Evolutionary conservation across 1,140 invertebrate genomes (phyloP), one percentile per base, ranked within the genome.

Genomic region (Panagrolaimus sp.): DNA sequence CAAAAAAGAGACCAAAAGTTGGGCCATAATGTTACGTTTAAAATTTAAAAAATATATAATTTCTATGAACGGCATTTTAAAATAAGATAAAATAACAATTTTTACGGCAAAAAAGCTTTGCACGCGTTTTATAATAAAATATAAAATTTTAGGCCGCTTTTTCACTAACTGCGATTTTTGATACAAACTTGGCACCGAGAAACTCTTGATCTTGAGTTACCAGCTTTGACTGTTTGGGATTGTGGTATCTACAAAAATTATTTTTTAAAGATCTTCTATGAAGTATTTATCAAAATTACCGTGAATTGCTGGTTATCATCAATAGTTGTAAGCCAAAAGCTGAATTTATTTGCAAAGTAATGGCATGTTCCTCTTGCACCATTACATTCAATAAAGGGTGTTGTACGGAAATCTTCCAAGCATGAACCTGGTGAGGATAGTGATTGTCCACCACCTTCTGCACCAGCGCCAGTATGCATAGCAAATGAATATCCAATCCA

Each of bases 291-390:
- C 51, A 61, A n/a, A n/a, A 31, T 67, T 72, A 82, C 79, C 69
- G 74, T 77, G 65, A 82, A 82, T 80, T 93, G 91, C 72, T 92
- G 87, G 66, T 87, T 82, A 47, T 90, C 88, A 76, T 96, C 93
- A 74, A 98, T 91, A 1, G 92, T 96, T 27, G 93, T 91, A 79
- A 99, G 86, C 96, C 96, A 99, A 87, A 98, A 99, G 84, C 92
- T 95, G 82, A 93, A 91, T 86, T 94, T 92, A 81, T 97, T 97
- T 61, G 93, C 89, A 83, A 93, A 98, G 84, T 95, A 96, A 82
- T 96, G 91, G 84, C 95, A 98, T 48, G 89, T 91, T 72, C 92
- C 96, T 82, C 90, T 89, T 70, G 88, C 89, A 48, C 92, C 92
- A 82, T 92, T 93, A 83, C 93, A 96, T 84, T 96, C 93, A 73